Evolutionary conservation across 2,888 invertebrate genomes (phyloP), one percentile per base, ranked within the genome.

Genomic region (Parnassius mnemosyne): DNA sequence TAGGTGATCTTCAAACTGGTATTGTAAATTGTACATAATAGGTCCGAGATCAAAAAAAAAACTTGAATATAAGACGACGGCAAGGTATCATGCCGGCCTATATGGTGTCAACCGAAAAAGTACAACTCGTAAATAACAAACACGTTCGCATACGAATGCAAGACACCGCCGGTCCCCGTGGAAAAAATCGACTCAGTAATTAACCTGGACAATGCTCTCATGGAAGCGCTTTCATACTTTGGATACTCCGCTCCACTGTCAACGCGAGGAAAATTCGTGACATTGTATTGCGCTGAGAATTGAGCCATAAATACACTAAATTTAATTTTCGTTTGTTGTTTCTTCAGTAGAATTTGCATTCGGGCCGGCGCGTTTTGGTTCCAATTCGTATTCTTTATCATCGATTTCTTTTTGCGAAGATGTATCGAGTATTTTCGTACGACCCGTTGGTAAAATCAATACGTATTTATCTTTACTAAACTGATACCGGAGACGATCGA

Each of bases 261-360:
- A 68, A 75, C 77, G 75, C 74, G 78, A 71, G 71, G 81, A 82
- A 85, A 82, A 84, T 82, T 79, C 81, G 66, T 74, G 64, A 83
- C 83, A 85, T 87, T 83, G 83, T 47, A 66, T 73, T 63, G 69
- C 70, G 63, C 69, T 71, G 75, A 83, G 53, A 87, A 90, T 89
- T 89, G 84, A 90, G 88, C 83, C 81, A 88, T 89, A 89, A 89
- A 89, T 89, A 84, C 85, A 77, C 82, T 82, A 85, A 82, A 78
- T 75, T 79, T 81, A 86, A 86, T 85, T 87, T 87, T 77, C 51
- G 20, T 53, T 20, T 49, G n/a, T 50, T 13, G 43, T 20, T 16
- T 50, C 57, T 12, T 13, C 47, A 12, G 44, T 25, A 53, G 43
- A 52, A 47, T 43, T 55, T 57, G 53, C 58, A 58, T 63, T 52